Evolutionary conservation across 2,888 invertebrate genomes (phyloP), one percentile per base, ranked within the genome.

Genomic region (Drosophila basisetae): DNA sequence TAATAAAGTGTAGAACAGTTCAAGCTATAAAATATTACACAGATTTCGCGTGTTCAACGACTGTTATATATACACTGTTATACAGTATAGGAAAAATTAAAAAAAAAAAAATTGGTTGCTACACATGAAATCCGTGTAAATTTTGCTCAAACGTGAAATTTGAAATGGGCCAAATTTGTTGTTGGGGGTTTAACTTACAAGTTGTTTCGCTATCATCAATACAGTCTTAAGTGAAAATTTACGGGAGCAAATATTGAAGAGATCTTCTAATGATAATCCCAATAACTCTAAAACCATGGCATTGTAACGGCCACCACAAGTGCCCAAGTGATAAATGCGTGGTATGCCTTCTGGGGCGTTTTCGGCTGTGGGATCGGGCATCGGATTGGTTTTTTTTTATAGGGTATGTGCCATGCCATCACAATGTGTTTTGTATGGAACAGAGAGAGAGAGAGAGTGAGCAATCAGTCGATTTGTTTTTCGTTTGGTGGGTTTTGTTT

Each of bases 271-370:
- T 94, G 99, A 99, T 90, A 99, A 99, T 90, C 99, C 99, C 92
- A 99, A 95, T 91, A 99, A 95, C 95, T 99, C 99, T 98, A 99
- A 98, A 92, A 99, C 99, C 94, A 99, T 95, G 92, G 99, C 99
- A 95, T 99, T 99, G 96, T 99, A 99, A 95, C 99, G 99, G 93
- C 99, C 99, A 93, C 92, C 93, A 95, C 99, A 99, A 89, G 99
- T 99, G 85, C 99, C 99, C 95, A 99, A 99, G 95, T 99, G 99
- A 95, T 98, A 99, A 91, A 99, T 99, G 95, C 99, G 98, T 87
- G 99, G 99, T 93, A 99, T 96, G 92, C 99, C 99, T 94, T 99
- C 99, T 96, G 95, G 92, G 84, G 92, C 91, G 88, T 91, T 92
- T 91, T 92, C 92, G 92, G 86, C 89, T 82, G 76, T 59, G 41